These are phyloP conservation scores for Sternarchorhynchus goeldii DNA, from an alignment of 2,797 vertebrate genomes.

Conservation along the genomic window DNA sequence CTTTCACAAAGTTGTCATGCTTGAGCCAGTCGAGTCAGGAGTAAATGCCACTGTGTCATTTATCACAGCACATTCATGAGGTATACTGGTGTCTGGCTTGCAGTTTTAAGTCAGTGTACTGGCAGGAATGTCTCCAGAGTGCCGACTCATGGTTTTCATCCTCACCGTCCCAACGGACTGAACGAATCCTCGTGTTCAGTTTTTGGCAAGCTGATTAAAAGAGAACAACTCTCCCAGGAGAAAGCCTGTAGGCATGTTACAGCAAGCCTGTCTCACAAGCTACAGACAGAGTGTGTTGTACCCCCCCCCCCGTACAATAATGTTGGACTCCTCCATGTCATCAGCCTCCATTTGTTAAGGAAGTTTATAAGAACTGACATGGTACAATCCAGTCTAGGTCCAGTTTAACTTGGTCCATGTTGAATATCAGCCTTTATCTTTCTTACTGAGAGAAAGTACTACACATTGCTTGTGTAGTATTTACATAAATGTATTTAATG, in stretches of 20 bases:
- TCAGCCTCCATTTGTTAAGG: not conserved
- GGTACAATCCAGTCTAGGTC: not conserved
- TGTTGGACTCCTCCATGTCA: not conserved
- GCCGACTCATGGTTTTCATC: not conserved
- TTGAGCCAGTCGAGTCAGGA: not conserved
- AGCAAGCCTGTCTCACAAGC: slow-evolving; percentile 37
- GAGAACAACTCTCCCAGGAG: slow-evolving; percentile 42
- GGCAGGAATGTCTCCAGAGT: not conserved
- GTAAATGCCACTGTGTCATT: not conserved
- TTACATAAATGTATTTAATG: too few species aligned
- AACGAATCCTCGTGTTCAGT: not conserved
- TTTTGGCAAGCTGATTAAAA: slow-evolving; percentile 33
- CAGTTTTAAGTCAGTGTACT: not conserved
- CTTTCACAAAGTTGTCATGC: not conserved
- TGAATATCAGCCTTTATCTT: not conserved
- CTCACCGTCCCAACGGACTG: not conserved
- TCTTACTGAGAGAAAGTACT: too few species aligned
- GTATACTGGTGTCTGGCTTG: not conserved
- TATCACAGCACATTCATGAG: not conserved
- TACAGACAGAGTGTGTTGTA: not conserved
- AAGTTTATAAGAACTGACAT: not conserved
- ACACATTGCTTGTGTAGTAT: too few species aligned
- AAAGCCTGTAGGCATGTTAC: slow-evolving; percentile 26
- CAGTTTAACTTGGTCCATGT: not conserved
- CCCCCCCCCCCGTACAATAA: not conserved